These are phyloP conservation scores for Tauraco erythrolophus DNA, from an alignment of 2,113 vertebrate species.

Conservation along the genomic window DNA sequence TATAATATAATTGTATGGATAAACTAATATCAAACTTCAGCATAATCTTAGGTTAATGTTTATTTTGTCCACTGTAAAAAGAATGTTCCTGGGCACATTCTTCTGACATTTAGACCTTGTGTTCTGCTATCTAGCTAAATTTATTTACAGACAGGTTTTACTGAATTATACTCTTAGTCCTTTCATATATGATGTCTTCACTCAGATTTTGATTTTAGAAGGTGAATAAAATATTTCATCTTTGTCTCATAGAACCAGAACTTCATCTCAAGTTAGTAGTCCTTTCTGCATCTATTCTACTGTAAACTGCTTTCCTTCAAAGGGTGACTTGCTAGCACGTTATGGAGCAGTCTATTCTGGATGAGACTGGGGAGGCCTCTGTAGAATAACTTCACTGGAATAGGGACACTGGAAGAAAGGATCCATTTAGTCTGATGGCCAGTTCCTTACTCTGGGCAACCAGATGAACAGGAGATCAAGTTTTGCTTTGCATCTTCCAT, in stretches of 20 bases:
- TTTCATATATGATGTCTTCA: background rate
- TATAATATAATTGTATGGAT: background rate
- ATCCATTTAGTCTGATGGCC: accelerated
- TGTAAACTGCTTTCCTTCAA: background rate
- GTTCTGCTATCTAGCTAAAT: background rate
- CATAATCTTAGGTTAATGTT: background rate
- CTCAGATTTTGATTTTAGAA: background rate
- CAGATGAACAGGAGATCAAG: background rate
- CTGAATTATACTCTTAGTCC: background rate
- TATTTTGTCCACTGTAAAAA: background rate
- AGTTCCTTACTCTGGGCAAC: background rate
- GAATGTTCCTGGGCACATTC: background rate
- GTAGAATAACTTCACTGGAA: background rate
- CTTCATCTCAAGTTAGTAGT: background rate
- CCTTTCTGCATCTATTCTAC: background rate
- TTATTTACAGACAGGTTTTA: background rate
- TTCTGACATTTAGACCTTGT: background rate
- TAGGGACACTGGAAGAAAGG: background rate
- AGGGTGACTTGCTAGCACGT: background rate
- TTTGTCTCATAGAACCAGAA: background rate
- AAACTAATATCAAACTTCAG: background rate
- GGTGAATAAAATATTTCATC: background rate
- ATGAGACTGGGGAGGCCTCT: background rate
- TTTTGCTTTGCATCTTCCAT: background rate
- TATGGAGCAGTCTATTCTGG: background rate